These are phyloP conservation scores for Pseudopipra pipra DNA, from an alignment of 2,113 vertebrate genomes.

Conservation along the genomic window DNA sequence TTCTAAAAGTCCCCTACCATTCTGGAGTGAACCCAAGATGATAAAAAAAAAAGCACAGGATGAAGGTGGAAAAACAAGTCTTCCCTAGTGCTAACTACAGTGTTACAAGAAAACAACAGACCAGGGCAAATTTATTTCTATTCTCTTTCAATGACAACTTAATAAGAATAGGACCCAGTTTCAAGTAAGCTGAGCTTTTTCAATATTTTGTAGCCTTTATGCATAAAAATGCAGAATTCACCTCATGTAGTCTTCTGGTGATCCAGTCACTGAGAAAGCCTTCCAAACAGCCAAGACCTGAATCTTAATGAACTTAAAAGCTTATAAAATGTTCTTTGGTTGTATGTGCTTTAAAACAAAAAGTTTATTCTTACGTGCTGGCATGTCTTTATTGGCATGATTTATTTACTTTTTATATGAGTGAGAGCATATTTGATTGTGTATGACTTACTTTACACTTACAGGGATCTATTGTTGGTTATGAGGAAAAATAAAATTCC, in stretches of 20 bases:
- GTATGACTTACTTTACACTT: conserved; percentile 9
- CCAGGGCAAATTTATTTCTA: neutral
- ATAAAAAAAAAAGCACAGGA: neutral
- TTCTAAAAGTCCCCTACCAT: neutral
- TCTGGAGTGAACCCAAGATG: neutral
- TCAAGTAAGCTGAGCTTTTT: neutral
- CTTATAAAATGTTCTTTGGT: neutral
- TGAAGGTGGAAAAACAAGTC: neutral
- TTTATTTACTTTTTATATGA: conserved; percentile 47
- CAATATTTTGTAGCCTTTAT: neutral
- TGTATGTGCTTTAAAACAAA: conserved; percentile 26
- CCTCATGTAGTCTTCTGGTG: neutral
- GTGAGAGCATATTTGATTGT: conserved; percentile 29
- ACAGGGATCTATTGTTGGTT: conserved; percentile 41
- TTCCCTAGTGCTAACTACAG: neutral
- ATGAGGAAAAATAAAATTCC: conserved; percentile 32
- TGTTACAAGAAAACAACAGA: neutral
- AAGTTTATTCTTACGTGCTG: conserved; percentile 40
- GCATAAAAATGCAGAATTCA: neutral
- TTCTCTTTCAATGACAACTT: neutral
- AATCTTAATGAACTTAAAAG: neutral
- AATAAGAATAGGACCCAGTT: neutral
- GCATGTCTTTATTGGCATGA: neutral
- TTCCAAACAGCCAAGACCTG: neutral
- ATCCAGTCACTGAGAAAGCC: neutral